Base-by-base conservation (phyloP, 2,113 vertebrate species). In the Notothenia coriiceps region DNA sequence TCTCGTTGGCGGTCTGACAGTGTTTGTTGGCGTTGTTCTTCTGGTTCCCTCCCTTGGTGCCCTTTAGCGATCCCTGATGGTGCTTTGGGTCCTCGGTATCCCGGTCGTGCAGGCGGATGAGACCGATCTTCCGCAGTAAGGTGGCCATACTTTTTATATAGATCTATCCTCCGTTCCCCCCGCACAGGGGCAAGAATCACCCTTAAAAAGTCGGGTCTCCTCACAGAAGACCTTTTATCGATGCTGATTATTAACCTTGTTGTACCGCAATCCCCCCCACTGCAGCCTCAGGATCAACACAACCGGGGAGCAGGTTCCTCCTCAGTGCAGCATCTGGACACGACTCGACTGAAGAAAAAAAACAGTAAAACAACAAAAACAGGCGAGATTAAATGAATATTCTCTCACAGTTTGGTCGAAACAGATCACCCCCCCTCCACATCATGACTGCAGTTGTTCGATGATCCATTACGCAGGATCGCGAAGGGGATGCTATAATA, bases 61-160 rank as follows among this genome's bases (percentile, higher is more conserved):
- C 95, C 86, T 98, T 96, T 70, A 97, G 94, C 35, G 97, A 97
- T 88, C 96, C 97, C 89, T 97, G 97, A 55, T 96, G 97, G 90
- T 98, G 98, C 94, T 99, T 99, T 74, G 98, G 97, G 91, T 98
- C 98, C 93, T 98, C 97, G 15, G 97, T 99, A 95, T 99, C 98
- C 85, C 97, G 95, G 93, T 97, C 97, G 95, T 98, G 97, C 90
- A 99, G 96, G 70, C 97, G 97, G 91, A 99, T 99, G 77, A 99
- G 96, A 90, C 98, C 98, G 93, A 99, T 99, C 91, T 99, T 98
- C 84, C 98, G 97, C 91, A 98, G 96, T 94, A 98, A 94, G 85
- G 97, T 99, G 91, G 98, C 98, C 98, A 99, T 99, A 91, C 85
- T 94, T 87, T 88, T 3, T 76, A 79, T 78, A 79, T 43, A 52